phyloP scores from a whole-genome alignment of 2,797 vertebrate genomes.

The Gallinago solitaria region DNA sequence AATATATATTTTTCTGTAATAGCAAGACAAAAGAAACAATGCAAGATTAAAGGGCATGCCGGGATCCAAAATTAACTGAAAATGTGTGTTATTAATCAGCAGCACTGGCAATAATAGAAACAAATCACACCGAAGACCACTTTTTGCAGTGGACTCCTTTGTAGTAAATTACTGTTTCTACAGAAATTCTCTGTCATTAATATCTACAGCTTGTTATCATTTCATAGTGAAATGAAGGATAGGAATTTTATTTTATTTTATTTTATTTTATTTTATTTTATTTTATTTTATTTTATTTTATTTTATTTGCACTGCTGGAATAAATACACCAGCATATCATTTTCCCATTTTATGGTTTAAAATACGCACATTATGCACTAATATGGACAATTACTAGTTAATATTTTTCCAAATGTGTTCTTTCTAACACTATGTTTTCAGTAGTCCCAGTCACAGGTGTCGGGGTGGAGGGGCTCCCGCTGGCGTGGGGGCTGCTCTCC shows the following conservation, averaged over 20 bases:
- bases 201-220: constrained; percentile 21
- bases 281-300: not conserved
- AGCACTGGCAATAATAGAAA: constrained; percentile 63
- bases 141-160: constrained; percentile 22
- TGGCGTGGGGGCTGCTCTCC: not conserved
- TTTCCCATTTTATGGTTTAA: not conserved
- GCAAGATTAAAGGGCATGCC: constrained; percentile 59
- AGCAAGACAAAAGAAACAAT: constrained; percentile 52
- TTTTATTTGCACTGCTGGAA: not conserved
- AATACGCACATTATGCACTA: not conserved
- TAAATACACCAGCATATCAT: not conserved
- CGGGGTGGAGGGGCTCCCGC: not conserved
- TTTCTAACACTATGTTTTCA: not conserved
- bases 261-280: not conserved
- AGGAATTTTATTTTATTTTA: not conserved
- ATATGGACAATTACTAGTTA: not conserved
- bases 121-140: constrained; percentile 55
- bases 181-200: constrained; percentile 62
- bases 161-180: constrained; percentile 60
- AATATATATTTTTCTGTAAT: constrained; percentile 44
- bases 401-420: not conserved
- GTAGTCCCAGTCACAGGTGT: not conserved
- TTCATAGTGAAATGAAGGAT: constrained; percentile 17
- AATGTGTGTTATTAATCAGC: constrained; percentile 71
- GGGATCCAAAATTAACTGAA: constrained; percentile 66